Base-by-base conservation (phyloP, 2,888 invertebrate genomes). In the Laspeyria flexula region DNA sequence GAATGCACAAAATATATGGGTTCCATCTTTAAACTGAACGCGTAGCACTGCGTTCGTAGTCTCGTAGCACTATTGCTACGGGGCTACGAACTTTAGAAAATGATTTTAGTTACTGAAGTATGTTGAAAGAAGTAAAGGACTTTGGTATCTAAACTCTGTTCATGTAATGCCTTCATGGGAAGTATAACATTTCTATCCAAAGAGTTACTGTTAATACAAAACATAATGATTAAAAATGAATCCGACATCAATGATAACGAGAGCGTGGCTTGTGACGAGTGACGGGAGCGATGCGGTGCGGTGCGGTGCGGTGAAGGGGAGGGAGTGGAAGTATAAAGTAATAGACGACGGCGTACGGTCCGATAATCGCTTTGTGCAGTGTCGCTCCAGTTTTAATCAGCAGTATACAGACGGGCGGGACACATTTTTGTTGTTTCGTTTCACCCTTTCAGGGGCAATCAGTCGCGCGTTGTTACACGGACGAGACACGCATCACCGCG, bases 331-430 rank as follows among this genome's bases (percentile, higher is more conserved):
- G 56, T 50, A 49, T 72, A 65, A 75, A 78, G 81, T 78, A 79
- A 80, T 80, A 83, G 85, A 77, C 73, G 25, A 62, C 62, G 48
- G 59, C 66, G 78, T 73, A 81, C 85, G 88, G 83, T 85, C 87
- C 83, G 84, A 81, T 86, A 86, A 87, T 87, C 88, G 86, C 90
- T 88, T 89, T 88, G 90, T 87, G 67, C 75, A 65, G 69, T 67
- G 74, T 73, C 72, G 74, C 73, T 78, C 70, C 77, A 71, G 79
- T 86, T 88, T 86, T 88, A 90, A 90, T 89, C 90, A 89, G 84
- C 81, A 79, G 73, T 77, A 79, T 78, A 74, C 73, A 71, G 75
- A 61, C 65, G 55, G 48, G 67, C 61, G 27, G 50, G 54, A 55
- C 78, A 68, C 77, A 67, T 71, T 75, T 76, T 79, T 85, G 83